Conservation (phyloP, 1,140 invertebrate species). For the Daktulosphaira vitifoliae region DNA sequence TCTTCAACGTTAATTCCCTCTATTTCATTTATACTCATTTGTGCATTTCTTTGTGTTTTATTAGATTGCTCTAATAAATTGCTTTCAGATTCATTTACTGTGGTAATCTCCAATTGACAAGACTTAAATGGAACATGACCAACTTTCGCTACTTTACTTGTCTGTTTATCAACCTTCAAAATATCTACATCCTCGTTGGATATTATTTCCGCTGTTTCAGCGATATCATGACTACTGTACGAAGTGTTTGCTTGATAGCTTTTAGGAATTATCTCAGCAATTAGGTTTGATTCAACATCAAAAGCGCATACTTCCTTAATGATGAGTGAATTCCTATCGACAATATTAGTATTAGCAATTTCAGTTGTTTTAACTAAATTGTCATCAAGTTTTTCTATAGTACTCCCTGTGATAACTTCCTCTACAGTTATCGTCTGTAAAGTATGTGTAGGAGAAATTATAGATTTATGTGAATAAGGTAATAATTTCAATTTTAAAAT, state of each 20-base stretch:
- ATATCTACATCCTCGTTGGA: slow-evolving; percentile 35
- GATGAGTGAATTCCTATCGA: slow-evolving; percentile 46
- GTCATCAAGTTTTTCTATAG: slow-evolving; percentile 45
- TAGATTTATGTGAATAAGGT: slow-evolving; percentile 50
- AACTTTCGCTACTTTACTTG: not conserved
- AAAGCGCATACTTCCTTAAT: slow-evolving; percentile 46
- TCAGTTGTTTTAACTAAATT: slow-evolving; percentile 41
- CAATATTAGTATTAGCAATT: slow-evolving; percentile 42
- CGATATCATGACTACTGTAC: slow-evolving; percentile 41
- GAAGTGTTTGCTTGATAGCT: slow-evolving; percentile 40
- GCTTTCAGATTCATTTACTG: not conserved
- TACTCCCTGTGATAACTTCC: slow-evolving; percentile 49
- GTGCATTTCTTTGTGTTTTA: not conserved
- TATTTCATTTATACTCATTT: not conserved
- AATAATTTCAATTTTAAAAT: slow-evolving; percentile 45
- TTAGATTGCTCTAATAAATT: not conserved
- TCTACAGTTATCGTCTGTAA: slow-evolving; percentile 51
- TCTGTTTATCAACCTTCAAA: slow-evolving; percentile 34
- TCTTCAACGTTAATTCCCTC: not conserved
- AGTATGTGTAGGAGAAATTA: slow-evolving; percentile 47
- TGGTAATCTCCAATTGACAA: not conserved
- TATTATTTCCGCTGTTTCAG: slow-evolving; percentile 40
- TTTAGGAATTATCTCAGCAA: slow-evolving; percentile 36
- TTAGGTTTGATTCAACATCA: slow-evolving; percentile 43
- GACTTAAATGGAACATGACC: slow-evolving; percentile 11